Evolutionary conservation across 2,113 vertebrate species (phyloP).

Genomic region (Isichthys henryi): DNA sequence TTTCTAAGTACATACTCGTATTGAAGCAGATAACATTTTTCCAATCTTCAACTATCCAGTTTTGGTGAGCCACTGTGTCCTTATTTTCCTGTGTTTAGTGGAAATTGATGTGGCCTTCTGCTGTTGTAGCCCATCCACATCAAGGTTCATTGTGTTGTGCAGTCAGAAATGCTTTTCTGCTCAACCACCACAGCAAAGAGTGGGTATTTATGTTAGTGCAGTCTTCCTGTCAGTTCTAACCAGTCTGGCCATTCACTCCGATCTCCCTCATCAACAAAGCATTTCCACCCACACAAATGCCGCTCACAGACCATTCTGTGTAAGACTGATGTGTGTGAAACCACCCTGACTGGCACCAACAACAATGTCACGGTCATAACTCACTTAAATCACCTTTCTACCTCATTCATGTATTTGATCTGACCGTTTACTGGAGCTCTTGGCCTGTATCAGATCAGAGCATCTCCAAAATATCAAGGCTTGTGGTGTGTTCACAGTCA

Average conservation of each 20-base stretch:
- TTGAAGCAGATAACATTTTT: not conserved
- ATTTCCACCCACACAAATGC: not conserved
- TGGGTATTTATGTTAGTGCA: not conserved
- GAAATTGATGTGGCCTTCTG: not conserved
- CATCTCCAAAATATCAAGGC: not conserved
- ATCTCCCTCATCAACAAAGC: not conserved
- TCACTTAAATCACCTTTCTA: not conserved
- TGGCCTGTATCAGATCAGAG: not conserved
- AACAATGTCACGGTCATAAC: not conserved
- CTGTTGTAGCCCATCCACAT: not conserved
- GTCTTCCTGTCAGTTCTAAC: not conserved
- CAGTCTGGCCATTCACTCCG: not conserved
- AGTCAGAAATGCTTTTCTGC: not conserved
- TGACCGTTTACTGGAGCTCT: not conserved
- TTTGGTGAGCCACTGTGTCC: not conserved
- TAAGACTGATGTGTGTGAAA: not conserved
- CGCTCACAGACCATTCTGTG: not conserved
- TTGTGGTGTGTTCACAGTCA: not conserved
- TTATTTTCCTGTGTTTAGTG: not conserved
- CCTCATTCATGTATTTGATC: not conserved
- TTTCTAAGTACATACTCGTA: not conserved
- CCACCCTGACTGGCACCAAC: not conserved
- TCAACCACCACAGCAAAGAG: not conserved
- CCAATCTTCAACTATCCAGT: not conserved
- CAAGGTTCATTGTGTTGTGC: not conserved